Evolutionary conservation across 2,113 vertebrate species (phyloP).

Genomic region (Speoplatyrhinus poulsoni): DNA sequence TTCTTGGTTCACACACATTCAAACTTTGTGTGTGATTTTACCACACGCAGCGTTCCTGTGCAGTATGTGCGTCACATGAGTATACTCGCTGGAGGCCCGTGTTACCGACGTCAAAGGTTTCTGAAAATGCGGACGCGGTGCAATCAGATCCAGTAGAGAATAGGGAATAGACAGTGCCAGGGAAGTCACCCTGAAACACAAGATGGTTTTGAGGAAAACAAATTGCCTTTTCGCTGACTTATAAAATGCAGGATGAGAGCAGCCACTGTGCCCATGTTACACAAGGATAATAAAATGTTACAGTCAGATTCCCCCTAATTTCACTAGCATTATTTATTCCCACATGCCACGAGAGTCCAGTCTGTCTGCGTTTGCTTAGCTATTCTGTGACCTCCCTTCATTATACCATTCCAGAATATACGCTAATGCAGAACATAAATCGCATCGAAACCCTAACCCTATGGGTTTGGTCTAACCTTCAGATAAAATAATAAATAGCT

Average conservation of each 20-base stretch:
- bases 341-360: slow-evolving; percentile 10
- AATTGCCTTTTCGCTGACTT: slow-evolving; percentile 51
- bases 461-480: no score
- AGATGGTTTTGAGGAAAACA: slow-evolving; percentile 46
- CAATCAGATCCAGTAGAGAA: slow-evolving; percentile 21
- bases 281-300: not conserved
- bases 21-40: not conserved
- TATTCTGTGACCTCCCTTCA: no score
- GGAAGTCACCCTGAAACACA: slow-evolving; percentile 53
- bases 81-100: not conserved
- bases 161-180: slow-evolving; percentile 16
- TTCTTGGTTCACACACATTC: slow-evolving; percentile 35
- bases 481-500: not conserved
- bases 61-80: not conserved
- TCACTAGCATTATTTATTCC: not conserved
- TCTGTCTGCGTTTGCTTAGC: slow-evolving; percentile 5
- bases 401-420: no score
- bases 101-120: slow-evolving; percentile 21
- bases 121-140: slow-evolving; percentile 21
- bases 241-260: slow-evolving; percentile 40
- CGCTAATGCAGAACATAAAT: no score
- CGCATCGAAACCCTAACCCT: no score
- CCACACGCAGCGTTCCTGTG: not conserved
- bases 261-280: slow-evolving; percentile 4
- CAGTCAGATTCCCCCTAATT: not conserved